Evolutionary conservation across 1,140 invertebrate genomes (phyloP).

Genomic region (Musca domestica): DNA sequence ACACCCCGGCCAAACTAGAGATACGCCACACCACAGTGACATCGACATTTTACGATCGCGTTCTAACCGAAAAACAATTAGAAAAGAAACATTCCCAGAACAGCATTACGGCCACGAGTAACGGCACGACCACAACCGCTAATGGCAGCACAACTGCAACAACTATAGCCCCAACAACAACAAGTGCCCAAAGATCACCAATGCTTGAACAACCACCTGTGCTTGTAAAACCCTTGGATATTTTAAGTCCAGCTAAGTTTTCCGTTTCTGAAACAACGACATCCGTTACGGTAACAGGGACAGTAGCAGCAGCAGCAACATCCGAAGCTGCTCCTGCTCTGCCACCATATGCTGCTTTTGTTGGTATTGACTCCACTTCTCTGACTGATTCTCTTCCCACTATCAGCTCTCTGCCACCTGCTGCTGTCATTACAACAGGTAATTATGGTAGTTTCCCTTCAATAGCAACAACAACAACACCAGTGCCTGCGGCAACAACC

Average conservation of each 20-base stretch:
- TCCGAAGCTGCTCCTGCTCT: neutral
- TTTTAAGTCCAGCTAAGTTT: too few species aligned
- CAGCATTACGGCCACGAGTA: slow-evolving; percentile 40
- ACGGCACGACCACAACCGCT: slow-evolving; percentile 22
- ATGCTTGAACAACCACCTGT: neutral
- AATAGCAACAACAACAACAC: neutral
- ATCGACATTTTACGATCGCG: slow-evolving; percentile 52
- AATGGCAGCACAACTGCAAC: neutral
- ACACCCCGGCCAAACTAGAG: slow-evolving; percentile 48
- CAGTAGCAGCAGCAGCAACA: slow-evolving; percentile 6
- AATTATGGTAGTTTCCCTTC: too few species aligned
- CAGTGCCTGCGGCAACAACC: neutral
- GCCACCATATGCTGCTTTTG: too few species aligned
- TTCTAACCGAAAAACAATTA: slow-evolving; percentile 48
- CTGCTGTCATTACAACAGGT: too few species aligned
- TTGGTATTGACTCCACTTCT: neutral
- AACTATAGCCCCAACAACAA: neutral
- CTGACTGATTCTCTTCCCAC: neutral
- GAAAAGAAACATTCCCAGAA: slow-evolving; percentile 42
- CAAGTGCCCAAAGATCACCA: neutral
- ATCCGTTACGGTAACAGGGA: neutral
- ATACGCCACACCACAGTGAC: slow-evolving; percentile 53
- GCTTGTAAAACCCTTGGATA: too few species aligned
- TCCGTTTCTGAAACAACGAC: neutral
- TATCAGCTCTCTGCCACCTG: neutral